Percentiles rank a stretch among this genome's conserved stretches.
These are phyloP conservation scores for Kradibia gibbosae DNA, from an alignment of 1,140 invertebrate species.

Conservation along the genomic window DNA sequence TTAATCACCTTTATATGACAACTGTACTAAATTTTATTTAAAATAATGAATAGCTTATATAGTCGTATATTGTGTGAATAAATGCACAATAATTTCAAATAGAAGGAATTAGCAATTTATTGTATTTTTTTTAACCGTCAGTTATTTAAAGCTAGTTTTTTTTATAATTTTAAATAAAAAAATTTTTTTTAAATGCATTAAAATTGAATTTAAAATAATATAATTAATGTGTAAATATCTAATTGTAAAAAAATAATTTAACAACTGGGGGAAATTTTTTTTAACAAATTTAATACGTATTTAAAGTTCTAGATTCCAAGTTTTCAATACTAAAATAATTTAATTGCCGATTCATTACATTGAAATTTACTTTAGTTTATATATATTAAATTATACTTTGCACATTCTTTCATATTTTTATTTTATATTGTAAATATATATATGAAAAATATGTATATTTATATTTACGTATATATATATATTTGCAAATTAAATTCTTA, in stretches of 20 bases:
- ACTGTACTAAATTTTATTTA: background rate
- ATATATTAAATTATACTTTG: too few relatives aligned
- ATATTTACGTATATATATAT: background rate
- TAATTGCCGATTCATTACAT: background rate
- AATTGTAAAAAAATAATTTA: too few relatives aligned
- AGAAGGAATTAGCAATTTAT: conserved; percentile 18
- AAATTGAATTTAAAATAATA: background rate
- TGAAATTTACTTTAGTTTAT: background rate
- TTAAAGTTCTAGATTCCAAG: background rate
- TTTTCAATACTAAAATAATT: background rate
- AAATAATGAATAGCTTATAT: background rate
- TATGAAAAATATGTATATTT: too few relatives aligned
- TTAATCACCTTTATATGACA: background rate
- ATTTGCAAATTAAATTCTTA: background rate
- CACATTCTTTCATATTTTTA: too few relatives aligned
- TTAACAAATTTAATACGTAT: background rate
- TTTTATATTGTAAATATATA: too few relatives aligned
- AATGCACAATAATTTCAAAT: conserved; percentile 12
- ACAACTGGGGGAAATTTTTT: background rate
- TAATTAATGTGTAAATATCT: background rate
- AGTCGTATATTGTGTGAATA: too few relatives aligned
- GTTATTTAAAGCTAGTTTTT: background rate
- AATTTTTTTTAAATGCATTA: background rate
- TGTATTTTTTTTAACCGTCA: background rate
- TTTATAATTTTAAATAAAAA: background rate